Conservation (phyloP, 2,113 vertebrate species). For the Gambusia affinis region DNA sequence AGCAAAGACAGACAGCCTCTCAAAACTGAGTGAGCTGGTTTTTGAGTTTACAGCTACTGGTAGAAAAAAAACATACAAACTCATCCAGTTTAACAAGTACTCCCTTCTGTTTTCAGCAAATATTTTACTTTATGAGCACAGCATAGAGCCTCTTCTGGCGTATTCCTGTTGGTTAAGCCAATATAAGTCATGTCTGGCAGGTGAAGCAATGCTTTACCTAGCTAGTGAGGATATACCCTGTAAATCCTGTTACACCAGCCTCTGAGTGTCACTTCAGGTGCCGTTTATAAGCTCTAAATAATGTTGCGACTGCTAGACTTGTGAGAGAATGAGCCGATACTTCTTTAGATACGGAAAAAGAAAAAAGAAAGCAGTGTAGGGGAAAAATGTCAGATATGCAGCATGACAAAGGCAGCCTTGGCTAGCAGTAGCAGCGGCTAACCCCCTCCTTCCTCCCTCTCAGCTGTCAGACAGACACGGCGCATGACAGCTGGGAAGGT, state of each 20-base stretch:
- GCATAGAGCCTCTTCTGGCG: constrained; percentile 14
- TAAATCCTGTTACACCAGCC: constrained; percentile 77
- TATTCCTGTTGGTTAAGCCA: constrained; percentile 21
- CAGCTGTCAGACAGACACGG: constrained; percentile 60
- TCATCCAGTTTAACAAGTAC: neutral
- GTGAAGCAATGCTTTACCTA: constrained; percentile 28
- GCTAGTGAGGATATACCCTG: constrained; percentile 50
- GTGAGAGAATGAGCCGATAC: neutral
- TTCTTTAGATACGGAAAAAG: neutral
- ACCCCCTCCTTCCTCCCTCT: constrained; percentile 17
- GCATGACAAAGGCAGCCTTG: constrained; percentile 62
- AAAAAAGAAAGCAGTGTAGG: neutral
- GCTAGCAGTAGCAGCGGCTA: constrained; percentile 56
- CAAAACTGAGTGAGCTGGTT: too few species aligned
- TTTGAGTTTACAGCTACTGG: too few species aligned
- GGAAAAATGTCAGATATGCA: neutral
- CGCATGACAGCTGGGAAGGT: constrained; percentile 73
- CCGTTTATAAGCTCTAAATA: constrained; percentile 24
- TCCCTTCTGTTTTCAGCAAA: neutral
- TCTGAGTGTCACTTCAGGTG: constrained; percentile 35
- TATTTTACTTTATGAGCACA: neutral
- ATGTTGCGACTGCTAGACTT: neutral
- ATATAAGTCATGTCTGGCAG: constrained; percentile 31
- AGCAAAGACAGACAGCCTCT: too few species aligned
- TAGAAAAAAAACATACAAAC: too few species aligned